These are phyloP conservation scores for Actenoides hombroni DNA, from an alignment of 2,113 vertebrate species.

Conservation along the genomic window DNA sequence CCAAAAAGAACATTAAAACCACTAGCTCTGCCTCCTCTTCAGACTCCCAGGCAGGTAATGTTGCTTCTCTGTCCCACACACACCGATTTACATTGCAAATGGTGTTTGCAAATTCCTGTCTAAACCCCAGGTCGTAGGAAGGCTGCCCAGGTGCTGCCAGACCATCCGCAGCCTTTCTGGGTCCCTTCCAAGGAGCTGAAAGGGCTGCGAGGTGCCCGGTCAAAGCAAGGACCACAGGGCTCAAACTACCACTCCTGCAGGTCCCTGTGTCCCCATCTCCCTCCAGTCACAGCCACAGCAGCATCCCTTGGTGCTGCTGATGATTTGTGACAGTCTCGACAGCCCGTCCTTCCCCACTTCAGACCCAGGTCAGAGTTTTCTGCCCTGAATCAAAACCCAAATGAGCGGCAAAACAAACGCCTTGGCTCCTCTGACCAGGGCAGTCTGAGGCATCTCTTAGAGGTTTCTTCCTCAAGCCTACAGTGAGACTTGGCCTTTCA, in stretches of 20 bases:
- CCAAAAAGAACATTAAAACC: background rate
- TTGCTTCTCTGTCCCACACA: background rate
- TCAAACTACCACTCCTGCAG: background rate
- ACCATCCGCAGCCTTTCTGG: background rate
- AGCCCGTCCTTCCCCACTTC: background rate
- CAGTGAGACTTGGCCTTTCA: background rate
- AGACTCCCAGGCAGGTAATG: background rate
- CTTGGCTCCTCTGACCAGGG: background rate
- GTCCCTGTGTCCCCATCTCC: background rate
- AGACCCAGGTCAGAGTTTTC: background rate
- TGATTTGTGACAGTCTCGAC: background rate
- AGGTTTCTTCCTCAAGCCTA: background rate
- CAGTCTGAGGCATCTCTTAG: background rate
- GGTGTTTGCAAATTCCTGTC: background rate
- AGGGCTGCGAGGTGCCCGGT: rapidly evolving
- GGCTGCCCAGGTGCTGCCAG: background rate
- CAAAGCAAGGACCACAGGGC: rapidly evolving
- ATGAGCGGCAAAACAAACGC: background rate
- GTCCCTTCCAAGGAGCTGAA: background rate
- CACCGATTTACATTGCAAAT: background rate
- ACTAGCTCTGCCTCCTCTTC: background rate
- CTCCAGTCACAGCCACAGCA: background rate
- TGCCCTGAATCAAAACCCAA: background rate
- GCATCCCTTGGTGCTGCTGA: background rate
- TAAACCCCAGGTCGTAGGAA: background rate